Base-by-base conservation (phyloP, 2,113 vertebrate genomes). In the Thomomys bottae region DNA sequence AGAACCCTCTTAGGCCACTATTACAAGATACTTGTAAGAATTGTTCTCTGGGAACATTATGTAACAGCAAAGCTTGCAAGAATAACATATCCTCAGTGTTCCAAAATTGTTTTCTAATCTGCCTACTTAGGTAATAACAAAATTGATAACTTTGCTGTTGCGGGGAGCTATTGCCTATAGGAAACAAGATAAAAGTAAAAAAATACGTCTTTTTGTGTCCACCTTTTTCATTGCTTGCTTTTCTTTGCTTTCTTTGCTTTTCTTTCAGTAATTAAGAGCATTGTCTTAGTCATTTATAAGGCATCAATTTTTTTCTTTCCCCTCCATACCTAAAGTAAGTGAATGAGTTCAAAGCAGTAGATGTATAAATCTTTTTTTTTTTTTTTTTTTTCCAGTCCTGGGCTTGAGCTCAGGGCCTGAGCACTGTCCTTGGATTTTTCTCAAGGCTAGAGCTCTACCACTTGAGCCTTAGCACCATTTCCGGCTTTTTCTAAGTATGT, bases 31-130 rank as follows among this genome's bases (percentile, higher is more conserved):
- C 24, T n/a, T 76, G n/a, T 79, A 34, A 84, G 87, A 88, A 76
- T 45, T 10, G 10, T 28, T 80, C 32, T 63, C 59, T 49, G 18
- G n/a, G 59, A 73, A 28, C 4, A 45, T 2, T 61, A 5, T 63
- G 30, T 79, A 79, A 79, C 71, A 72, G 57, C 42, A 86, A 91
- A 57, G 34, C 11, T 89, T 70, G 24, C 79, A 77, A 72, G 67
- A 63, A 30, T 87, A 67, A 30, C 7, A 72, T 63, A 57, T 42
- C 89, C n/a, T 71, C 32, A 59, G 8, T 66, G 32, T 34, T 84
- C 81, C 88, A 26, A 85, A 71, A 11, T 85, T 85, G 64, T 26
- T 18, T 76, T n/a, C 72, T n/a, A 18, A 68, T 14, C 66, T 92
- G 24, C 24, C 6, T 86, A 89, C 72, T 38, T n/a, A 72, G 71